Percentiles rank a stretch among this genome's conserved stretches.
phyloP scores from a whole-genome alignment of 2,113 vertebrate genomes.

The Salvator merianae region DNA sequence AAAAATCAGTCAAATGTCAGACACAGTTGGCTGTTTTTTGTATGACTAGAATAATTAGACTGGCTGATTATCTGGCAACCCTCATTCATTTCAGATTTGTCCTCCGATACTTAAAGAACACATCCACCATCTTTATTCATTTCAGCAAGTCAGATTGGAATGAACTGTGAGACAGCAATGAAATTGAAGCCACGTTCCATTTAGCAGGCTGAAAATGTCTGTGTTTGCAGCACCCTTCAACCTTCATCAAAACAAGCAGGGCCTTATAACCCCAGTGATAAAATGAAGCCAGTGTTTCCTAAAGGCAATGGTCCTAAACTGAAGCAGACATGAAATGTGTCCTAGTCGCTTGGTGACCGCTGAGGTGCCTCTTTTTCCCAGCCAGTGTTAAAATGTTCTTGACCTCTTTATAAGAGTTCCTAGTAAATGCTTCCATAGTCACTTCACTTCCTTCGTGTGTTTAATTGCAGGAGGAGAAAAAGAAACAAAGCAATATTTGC shows the following conservation, averaged over 20 bases:
- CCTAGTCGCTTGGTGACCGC: constrained; percentile 43
- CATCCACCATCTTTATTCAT: background rate
- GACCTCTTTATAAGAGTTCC: constrained; percentile 43
- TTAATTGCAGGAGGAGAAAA: constrained; percentile 66
- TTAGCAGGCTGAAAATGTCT: background rate
- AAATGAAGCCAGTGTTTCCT: constrained; percentile 40
- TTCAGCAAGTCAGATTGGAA: background rate
- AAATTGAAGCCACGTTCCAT: background rate
- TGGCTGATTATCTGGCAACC: background rate
- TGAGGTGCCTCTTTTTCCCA: constrained; percentile 42
- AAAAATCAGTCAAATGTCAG: too few relatives aligned
- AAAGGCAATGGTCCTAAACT: constrained; percentile 23
- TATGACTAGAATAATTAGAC: too few relatives aligned
- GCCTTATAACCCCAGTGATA: constrained; percentile 21
- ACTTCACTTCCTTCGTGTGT: constrained; percentile 48
- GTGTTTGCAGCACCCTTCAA: background rate
- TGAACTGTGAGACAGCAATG: background rate
- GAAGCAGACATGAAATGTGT: constrained; percentile 32
- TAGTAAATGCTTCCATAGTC: constrained; percentile 35
- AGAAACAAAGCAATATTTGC: constrained; percentile 63
- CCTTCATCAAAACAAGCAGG: background rate
- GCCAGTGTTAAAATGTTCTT: constrained; percentile 38
- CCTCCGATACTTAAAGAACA: background rate
- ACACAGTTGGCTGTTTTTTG: too few relatives aligned
- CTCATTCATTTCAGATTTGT: background rate